Evolutionary conservation across 1,140 invertebrate genomes (phyloP), one percentile per base, ranked within the genome.

Genomic region (Acromyrmex echinatior): DNA sequence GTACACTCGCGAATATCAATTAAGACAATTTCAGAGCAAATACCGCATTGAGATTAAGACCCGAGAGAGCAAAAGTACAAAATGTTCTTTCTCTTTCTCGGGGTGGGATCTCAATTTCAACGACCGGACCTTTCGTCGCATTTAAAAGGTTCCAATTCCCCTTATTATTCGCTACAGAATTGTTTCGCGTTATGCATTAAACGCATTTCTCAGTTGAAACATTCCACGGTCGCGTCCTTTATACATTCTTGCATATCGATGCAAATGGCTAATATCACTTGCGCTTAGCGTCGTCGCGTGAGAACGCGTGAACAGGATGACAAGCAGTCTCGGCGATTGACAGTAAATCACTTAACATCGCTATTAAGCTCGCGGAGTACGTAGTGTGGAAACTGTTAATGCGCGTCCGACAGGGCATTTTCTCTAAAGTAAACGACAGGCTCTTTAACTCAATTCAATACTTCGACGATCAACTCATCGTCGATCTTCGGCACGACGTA

Each of bases 281-380:
- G 80, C 56, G 68, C 35, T 21, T 21, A 16, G 56, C 39, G 80
- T 74, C 73, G 35, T 39, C 66, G 35, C 25, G 70, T 62, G 25
- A 62, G 39, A 84, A 74, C 70, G 31, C 70, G 70, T 63, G 56
- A 35, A 74, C 56, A 2, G 70, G 45, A 63, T 84, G 60, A 84
- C 18, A 74, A 62, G 56, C 39, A 31, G 80, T 25, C 56, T n/a
- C 58, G 56, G 28, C 25, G 58, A 76, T 76, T 51, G 70, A 84
- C 70, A 31, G 56, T 82, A 84, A 74, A 84, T 84, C 80, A 62
- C 39, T 62, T 76, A 62, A 62, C 39, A 51, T 62, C 80, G 70
- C 35, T 62, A 81, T 81, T 71, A 68, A 56, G 60, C 65, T 51
- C 53, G 53, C 35, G 0, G 14, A 51, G 56, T 35, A 49, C 60